Conservation (phyloP, 2,113 vertebrate species). For the human region GRCh38 chr12:28491001-28491500, state of each 20-base stretch:
- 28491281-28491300: neutral
- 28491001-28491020: neutral
- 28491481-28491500: neutral
- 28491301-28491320: no score
- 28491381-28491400: neutral
- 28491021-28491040: neutral
- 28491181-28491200: neutral
- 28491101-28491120: neutral
- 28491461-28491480: neutral
- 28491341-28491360: neutral
- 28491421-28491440: neutral
- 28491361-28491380: neutral
- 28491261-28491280: neutral
- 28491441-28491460: neutral
- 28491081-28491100: neutral
- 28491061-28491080: neutral
- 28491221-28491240: neutral
- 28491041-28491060: neutral
- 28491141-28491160: neutral
- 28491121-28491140: neutral
- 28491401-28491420: neutral
- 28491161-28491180: neutral
- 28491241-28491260: neutral
- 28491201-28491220: neutral
- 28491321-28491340: neutral